Base-by-base conservation (phyloP, 2,797 vertebrate genomes). In the Epinephelus coioides region DNA sequence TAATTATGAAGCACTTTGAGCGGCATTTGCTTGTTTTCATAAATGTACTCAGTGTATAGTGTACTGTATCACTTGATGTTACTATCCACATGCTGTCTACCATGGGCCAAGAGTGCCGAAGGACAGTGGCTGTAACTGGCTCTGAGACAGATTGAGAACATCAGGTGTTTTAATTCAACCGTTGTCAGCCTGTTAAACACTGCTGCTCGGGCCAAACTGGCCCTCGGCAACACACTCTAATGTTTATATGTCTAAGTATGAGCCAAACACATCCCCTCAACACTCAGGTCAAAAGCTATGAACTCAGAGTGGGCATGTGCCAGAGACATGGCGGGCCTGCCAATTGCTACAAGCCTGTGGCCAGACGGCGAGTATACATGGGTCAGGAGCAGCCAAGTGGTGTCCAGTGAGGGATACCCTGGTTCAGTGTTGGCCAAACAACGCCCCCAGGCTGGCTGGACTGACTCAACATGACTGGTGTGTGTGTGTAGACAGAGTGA, bases 391-490 rank as follows among this genome's bases (percentile, higher is more conserved):
- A 89, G 92, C 93, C 92, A 94, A 92, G 89, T 84, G 86, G 78
- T 72, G 90, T 93, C 92, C 92, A 70, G 88, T 68, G 90, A 93
- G 92, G 91, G 88, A 89, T 79, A 67, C 69, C 69, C 77, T 19
- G 81, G 71, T 75, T 80, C 56, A 85, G 79, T 70, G 76, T 77
- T 90, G 91, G 93, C 91, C 94, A 95, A 95, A 92, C 91, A 94
- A 86, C 88, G 84, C 89, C 94, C 91, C 79, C 82, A 86, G 95
- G 94, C 92, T 85, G 90, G 87, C 91, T 93, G 93, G 94, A 92
- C 91, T 78, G 73, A 63, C 72, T 84, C 70, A 68, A 73, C 70
- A 81, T 40, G 72, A 76, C 77, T 83, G 57, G 23, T 72, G 73
- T 66, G 73, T 77, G 23, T 25, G 63, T 67, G 64, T n/a, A 54